Base-by-base conservation (phyloP, 2,113 vertebrate genomes). In the Oostethus manadensis region DNA sequence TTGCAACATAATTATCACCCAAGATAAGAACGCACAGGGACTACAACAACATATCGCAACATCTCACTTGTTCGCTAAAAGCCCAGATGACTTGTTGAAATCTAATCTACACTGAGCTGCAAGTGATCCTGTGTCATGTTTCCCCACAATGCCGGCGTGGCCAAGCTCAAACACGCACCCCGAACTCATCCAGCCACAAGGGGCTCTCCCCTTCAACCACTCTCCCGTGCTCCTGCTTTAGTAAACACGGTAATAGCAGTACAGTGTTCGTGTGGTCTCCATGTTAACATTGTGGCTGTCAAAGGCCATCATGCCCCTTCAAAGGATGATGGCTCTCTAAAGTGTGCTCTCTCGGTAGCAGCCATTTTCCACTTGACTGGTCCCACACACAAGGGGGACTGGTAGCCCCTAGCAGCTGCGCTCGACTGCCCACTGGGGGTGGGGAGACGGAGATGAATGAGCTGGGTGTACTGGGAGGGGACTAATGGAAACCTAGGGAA, bases 361-460 rank as follows among this genome's bases (percentile, higher is more conserved):
- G 75, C 86, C 84, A 89, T 88, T 89, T 89, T 89, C 88, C 88
- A 89, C 86, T 89, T 86, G 83, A 89, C 88, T 89, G 86, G 85
- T 70, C 83, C 77, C 82, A 84, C 82, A 84, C 83, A 88, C 66
- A 66, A 86, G 84, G 82, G 84, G 80, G 68, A 83, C 74, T 68
- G 77, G 84, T 82, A 79, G 76, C 65, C 79, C 74, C 78, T 66
- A 82, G 81, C 82, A 85, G 83, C 87, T 87, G 84, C 68, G 77
- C 75, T 46, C 57, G 72, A 66, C 82, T 70, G 71, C 81, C 78
- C 79, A 78, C 74, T 74, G 77, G 80, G 82, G 81, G 76, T 60
- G 74, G 69, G 75, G 69, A 58, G 60, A 68, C 67, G 70, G 73
- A 80, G 84, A 75, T 80, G 79, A 82, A 86, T 78, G 76, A 61